Evolutionary conservation across 2,113 vertebrate genomes (phyloP).

Genomic region (Dicentrarchus labrax): DNA sequence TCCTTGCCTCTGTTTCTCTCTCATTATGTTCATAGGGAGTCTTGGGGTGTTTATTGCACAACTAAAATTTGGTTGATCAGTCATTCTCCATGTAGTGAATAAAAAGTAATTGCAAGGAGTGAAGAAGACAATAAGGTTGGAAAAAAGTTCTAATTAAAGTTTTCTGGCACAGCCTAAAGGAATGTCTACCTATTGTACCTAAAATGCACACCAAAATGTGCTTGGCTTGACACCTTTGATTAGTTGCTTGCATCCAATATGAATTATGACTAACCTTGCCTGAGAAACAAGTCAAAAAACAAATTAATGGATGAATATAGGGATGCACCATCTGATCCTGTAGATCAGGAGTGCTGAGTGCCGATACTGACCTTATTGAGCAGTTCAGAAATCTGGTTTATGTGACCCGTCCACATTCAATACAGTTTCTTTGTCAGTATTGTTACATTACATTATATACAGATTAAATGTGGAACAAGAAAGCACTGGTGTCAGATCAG

Average conservation of each 20-base stretch:
- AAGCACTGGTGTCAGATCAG: too few relatives aligned
- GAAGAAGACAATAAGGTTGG: background rate
- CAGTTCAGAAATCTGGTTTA: background rate
- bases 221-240: background rate
- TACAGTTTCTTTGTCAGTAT: background rate
- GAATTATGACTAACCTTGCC: background rate
- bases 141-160: background rate
- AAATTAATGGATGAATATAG: background rate
- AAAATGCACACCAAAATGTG: background rate
- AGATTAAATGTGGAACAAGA: too few relatives aligned
- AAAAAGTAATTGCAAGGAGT: background rate
- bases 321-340: background rate
- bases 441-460: too few relatives aligned
- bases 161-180: background rate
- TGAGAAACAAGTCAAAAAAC: background rate
- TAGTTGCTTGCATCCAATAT: background rate
- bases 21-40: background rate
- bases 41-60: background rate
- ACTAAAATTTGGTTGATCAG: background rate
- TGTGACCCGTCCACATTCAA: background rate
- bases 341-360: background rate
- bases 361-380: background rate
- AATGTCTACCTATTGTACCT: background rate
- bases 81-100: background rate
- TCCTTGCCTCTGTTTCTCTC: conserved; percentile 5